Base-by-base conservation (phyloP, 2,797 vertebrate genomes). In the Chelidonichthys spinosus region DNA sequence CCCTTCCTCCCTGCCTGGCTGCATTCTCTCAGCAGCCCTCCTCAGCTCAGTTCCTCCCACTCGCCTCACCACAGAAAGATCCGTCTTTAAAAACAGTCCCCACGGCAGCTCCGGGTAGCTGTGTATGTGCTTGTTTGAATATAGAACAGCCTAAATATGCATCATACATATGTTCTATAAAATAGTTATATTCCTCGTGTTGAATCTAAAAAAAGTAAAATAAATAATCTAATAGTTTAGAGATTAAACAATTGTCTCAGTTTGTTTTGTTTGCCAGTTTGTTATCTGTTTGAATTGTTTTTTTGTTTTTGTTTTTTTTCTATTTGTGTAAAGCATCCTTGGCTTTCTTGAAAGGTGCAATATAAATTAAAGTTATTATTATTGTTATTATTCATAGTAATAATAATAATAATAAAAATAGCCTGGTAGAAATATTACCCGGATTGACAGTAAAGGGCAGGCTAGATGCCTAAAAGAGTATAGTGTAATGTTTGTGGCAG, bases 1-100 rank as follows among this genome's bases (percentile, higher is more conserved):
- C 1, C 72, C 46, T 44, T 65, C 66, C 69, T 63, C 60, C 75
- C 82, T 55, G 36, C 59, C 56, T 37, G 53, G 59, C 76, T 46
- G 25, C 25, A 25, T 32, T 82, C 78, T 83, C 74, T 74, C 68
- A 60, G 65, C 74, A 78, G 76, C 53, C 69, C 61, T 80, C 55
- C 62, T 78, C 53, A 0, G 70, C 82, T 79, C 69, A 63, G 81
- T 86, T 87, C 88, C 89, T 88, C 86, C 85, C 86, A 81, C 85
- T 86, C 11, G 13, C 69, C 71, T 81, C 70, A 68, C 78, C 82
- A 77, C 85, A 82, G 81, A 88, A 79, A 80, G 64, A 80, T 72
- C 72, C 79, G 78, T 77, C 83, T 79, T 69, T 70, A 56, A 82
- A 87, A 86, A 67, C 72, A 43, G 63, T 32, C 11, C 47, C 70